Base-by-base conservation (phyloP, 2,888 invertebrate genomes). In the Fragum sueziense region DNA sequence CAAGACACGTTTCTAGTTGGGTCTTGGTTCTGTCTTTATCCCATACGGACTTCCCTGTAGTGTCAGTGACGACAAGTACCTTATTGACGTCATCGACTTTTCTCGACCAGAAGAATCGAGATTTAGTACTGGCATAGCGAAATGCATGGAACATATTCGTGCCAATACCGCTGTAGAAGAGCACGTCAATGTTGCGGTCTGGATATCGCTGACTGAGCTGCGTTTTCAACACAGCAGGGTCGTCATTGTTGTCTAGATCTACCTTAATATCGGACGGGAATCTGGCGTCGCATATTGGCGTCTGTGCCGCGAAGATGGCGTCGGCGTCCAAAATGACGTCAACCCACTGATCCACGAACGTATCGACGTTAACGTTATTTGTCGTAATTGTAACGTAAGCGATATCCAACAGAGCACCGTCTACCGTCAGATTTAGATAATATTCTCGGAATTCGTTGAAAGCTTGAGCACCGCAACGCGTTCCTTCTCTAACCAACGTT, bases 401-500 rank as follows among this genome's bases (percentile, higher is more conserved):
- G n/a, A 65, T 65, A n/a, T 65, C 65, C 17, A 65, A 34, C 22
- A 41, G 22, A 17, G 41, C 65, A 22, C 65, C 65, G 22, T 65
- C 65, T 17, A 41, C 20, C 25, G 34, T 65, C 17, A 41, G 65
- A 11, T 41, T 11, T 2, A 65, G 41, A 17, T 65, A 65, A 27
- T 33, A 65, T 3, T 22, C 22, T 37, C 65, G 20, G 25, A 65
- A 65, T 9, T 3, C 2, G 41, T 65, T 65, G 17, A 65, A 41
- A 41, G 25, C 37, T 17, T 20, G 0, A 41, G 22, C 33, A 9
- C 65, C 41, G 31, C 75, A 75, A 9, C 75, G 61, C 9, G 70
- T 70, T 17, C 51, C 33, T 17, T 70, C 62, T 27, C 57, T 62
- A 9, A 69, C 61, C 33, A 75, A 47, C 22, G 69, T 61, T 2